Conservation (phyloP, 2,888 invertebrate genomes). For the Pachycephus smyrnensis region DNA sequence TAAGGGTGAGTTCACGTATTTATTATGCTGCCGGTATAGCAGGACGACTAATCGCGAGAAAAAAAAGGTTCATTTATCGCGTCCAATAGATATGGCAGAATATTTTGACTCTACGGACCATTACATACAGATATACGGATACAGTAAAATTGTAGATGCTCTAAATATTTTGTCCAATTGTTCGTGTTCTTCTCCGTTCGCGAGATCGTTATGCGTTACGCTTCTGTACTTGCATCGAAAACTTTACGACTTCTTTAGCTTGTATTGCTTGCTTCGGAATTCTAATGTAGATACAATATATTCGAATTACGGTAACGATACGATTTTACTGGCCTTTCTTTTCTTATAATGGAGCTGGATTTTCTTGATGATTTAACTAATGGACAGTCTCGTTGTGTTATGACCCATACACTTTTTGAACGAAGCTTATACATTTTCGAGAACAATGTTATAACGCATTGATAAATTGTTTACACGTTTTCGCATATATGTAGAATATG, state of each 20-base stretch:
- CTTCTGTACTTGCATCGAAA: neutral
- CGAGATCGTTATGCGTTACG: neutral
- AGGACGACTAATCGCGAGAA: neutral
- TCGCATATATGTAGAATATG: too few species aligned
- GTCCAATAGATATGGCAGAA: neutral
- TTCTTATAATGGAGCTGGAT: neutral
- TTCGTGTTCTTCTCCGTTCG: neutral
- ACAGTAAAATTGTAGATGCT: neutral
- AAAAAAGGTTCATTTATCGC: neutral
- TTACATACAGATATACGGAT: neutral
- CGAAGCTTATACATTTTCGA: neutral
- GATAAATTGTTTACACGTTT: too few species aligned
- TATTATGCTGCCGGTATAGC: neutral
- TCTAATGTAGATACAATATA: neutral
- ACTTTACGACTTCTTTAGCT: neutral
- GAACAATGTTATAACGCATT: too few species aligned
- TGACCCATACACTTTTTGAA: neutral
- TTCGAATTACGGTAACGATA: neutral
- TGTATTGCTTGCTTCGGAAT: neutral
- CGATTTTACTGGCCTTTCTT: neutral
- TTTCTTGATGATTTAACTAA: neutral
- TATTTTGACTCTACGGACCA: neutral
- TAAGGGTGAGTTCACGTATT: conserved; percentile 72
- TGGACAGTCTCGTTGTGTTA: neutral
- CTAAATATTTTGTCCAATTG: neutral